A percentile compares a stretch with the other conserved stretches of the same genome.
Conservation (phyloP, 2,888 invertebrate genomes). For the Phytoseiulus persimilis region DNA sequence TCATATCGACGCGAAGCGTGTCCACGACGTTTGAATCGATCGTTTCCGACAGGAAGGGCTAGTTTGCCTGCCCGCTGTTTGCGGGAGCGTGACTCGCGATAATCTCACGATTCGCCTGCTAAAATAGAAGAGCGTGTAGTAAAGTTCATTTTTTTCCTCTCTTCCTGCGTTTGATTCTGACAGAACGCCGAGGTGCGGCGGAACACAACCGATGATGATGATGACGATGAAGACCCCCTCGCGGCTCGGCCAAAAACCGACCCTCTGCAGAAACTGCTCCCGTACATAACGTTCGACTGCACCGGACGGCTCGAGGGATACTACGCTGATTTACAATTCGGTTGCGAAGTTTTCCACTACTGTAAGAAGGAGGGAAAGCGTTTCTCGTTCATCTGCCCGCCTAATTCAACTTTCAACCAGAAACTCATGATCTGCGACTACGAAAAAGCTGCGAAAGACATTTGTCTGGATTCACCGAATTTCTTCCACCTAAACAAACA, state of each 20-base stretch:
- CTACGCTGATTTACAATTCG: slow-evolving; percentile 45
- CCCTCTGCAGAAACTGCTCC: slow-evolving; percentile 44
- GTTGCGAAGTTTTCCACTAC: slow-evolving; percentile 46
- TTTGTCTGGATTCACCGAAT: slow-evolving; percentile 12
- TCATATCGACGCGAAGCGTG: background rate
- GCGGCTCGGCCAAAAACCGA: slow-evolving; percentile 40
- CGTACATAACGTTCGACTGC: slow-evolving; percentile 45
- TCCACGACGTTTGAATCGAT: background rate
- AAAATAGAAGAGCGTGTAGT: background rate
- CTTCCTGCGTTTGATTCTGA: background rate
- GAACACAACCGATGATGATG: background rate
- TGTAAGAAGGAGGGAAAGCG: slow-evolving; percentile 45
- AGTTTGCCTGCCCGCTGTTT: background rate
- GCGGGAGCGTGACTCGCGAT: background rate
- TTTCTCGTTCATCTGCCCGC: slow-evolving; percentile 45
- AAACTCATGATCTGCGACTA: slow-evolving; percentile 45
- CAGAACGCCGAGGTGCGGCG: slow-evolving; percentile 7
- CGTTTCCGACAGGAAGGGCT: slow-evolving; percentile 5
- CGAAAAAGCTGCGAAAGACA: slow-evolving; percentile 38
- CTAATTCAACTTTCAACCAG: slow-evolving; percentile 44
- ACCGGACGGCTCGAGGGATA: slow-evolving; percentile 44
- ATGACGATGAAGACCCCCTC: slow-evolving; percentile 22
- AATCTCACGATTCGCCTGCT: background rate
- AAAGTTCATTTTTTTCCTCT: background rate
- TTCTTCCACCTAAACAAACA: slow-evolving; percentile 28